These are phyloP conservation scores for Andrena cerasifolii DNA, from an alignment of 1,140 invertebrate genomes.

Conservation along the genomic window DNA sequence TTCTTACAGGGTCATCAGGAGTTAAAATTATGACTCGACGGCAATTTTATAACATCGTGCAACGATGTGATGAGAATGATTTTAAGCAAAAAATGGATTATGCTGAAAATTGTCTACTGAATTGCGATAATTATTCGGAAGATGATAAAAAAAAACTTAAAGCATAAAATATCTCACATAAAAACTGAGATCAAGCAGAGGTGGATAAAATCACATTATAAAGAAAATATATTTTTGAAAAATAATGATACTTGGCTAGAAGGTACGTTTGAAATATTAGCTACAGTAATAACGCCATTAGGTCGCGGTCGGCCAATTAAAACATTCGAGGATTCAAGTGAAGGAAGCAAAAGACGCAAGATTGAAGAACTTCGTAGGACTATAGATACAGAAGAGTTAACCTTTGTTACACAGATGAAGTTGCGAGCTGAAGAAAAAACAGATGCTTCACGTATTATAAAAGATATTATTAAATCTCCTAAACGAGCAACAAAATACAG, in stretches of 20 bases:
- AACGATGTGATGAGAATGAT: too few relatives aligned
- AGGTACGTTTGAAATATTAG: neutral
- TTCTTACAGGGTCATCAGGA: too few relatives aligned
- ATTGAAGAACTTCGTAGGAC: neutral
- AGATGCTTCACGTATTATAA: conserved; percentile 3
- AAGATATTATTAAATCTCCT: neutral
- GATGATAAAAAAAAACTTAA: neutral
- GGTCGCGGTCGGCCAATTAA: conserved; percentile 6
- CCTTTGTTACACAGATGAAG: neutral
- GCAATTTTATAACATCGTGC: too few relatives aligned
- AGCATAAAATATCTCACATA: neutral
- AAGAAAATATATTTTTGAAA: neutral
- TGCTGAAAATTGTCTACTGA: neutral
- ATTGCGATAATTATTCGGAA: neutral
- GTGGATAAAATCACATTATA: neutral
- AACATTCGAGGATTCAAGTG: neutral
- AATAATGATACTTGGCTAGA: neutral
- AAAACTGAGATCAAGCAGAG: neutral
- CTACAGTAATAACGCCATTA: too few relatives aligned
- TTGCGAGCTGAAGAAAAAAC: neutral
- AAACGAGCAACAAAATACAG: neutral
- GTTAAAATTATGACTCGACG: too few relatives aligned
- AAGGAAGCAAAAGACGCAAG: conserved; percentile 1
- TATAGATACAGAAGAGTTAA: neutral
- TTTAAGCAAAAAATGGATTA: neutral